These are phyloP conservation scores for Eupithecia dodoneata DNA, from an alignment of 2,888 invertebrate genomes.

Conservation along the genomic window DNA sequence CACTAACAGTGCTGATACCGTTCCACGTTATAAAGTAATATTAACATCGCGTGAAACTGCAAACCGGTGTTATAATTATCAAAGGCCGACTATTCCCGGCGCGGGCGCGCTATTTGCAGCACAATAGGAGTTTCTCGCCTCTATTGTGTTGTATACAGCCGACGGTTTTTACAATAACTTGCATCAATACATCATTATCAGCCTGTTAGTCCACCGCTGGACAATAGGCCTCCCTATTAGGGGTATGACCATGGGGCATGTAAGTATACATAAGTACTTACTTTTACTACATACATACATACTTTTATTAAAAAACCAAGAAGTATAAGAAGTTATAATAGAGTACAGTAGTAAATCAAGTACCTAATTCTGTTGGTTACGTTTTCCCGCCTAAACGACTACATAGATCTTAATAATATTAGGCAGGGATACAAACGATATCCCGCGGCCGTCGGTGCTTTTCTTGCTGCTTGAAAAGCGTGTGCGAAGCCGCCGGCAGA, in stretches of 20 bases:
- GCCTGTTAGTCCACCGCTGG: too few relatives aligned
- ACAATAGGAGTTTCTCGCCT: slow-evolving; percentile 33
- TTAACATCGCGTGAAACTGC: slow-evolving; percentile 22
- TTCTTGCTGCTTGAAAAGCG: too few relatives aligned
- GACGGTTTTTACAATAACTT: slow-evolving; percentile 6
- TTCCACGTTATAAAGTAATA: neutral
- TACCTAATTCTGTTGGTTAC: neutral
- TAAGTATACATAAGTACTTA: too few relatives aligned
- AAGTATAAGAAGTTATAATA: too few relatives aligned
- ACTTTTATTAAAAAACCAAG: neutral
- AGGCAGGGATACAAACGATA: too few relatives aligned
- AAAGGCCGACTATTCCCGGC: slow-evolving; percentile 33
- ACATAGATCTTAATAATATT: too few relatives aligned
- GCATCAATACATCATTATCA: neutral
- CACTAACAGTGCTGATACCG: neutral
- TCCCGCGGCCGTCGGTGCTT: too few relatives aligned
- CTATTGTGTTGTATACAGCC: slow-evolving; percentile 18
- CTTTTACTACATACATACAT: neutral
- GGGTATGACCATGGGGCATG: too few relatives aligned
- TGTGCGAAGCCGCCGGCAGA: too few relatives aligned
- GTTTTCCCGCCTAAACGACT: neutral
- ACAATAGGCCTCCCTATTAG: too few relatives aligned
- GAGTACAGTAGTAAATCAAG: too few relatives aligned
- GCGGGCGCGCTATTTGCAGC: slow-evolving; percentile 35
- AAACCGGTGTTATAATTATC: slow-evolving; percentile 41